Evolutionary conservation across 2,797 vertebrate species (phyloP).

Genomic region (Sebastes oblongus): DNA sequence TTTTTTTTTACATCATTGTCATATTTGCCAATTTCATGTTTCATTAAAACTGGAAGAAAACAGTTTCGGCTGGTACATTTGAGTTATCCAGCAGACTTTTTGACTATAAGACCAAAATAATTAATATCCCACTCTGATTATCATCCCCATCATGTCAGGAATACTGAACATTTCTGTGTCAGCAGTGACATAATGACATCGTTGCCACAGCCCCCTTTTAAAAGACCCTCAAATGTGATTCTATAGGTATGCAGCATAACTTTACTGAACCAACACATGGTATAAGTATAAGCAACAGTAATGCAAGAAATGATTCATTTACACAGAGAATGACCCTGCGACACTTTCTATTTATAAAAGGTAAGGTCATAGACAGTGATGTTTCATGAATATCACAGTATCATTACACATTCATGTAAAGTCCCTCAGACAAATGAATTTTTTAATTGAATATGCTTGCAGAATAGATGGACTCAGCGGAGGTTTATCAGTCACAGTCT

Average conservation of each 20-base stretch:
- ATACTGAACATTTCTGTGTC: neutral
- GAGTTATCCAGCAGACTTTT: neutral
- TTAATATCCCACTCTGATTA: neutral
- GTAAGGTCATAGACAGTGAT: conserved; percentile 36
- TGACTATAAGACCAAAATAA: neutral
- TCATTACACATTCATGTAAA: conserved; percentile 61
- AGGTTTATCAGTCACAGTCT: conserved; percentile 58
- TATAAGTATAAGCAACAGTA: neutral
- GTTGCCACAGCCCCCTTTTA: neutral
- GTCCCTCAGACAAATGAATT: conserved; percentile 48
- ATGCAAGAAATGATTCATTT: neutral
- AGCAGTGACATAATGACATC: neutral
- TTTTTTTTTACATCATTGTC: neutral
- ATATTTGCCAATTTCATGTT: neutral
- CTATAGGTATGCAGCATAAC: neutral
- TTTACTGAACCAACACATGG: neutral
- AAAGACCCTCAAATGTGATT: neutral
- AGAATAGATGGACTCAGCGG: conserved; percentile 41
- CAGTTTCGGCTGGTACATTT: neutral
- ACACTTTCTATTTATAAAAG: conserved; percentile 34
- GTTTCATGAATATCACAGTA: conserved; percentile 61
- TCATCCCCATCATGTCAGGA: neutral
- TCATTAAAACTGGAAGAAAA: neutral
- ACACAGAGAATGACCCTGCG: neutral
- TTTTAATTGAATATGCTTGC: conserved; percentile 65